Evolutionary conservation across 2,113 vertebrate species (phyloP).

Genomic region (Sorex araneus): DNA sequence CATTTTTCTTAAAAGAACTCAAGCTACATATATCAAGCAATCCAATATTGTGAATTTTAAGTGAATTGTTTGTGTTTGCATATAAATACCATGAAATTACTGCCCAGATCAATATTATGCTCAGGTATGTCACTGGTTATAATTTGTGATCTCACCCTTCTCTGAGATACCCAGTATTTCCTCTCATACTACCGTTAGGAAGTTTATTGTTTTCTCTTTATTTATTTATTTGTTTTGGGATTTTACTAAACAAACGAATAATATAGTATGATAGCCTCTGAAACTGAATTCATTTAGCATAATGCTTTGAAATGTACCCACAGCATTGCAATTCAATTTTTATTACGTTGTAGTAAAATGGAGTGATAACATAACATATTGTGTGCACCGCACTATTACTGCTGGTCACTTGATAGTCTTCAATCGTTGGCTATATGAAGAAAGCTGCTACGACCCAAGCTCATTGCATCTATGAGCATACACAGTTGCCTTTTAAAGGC

Average conservation of each 20-base stretch:
- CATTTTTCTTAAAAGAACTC: not conserved
- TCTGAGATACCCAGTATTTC: accelerated
- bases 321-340: not conserved
- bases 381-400: not conserved
- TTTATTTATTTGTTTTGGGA: not conserved
- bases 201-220: not conserved
- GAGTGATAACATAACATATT: not conserved
- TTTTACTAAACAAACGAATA: not conserved
- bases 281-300: not conserved
- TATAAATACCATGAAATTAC: not conserved
- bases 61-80: not conserved
- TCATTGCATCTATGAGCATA: not conserved
- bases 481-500: not conserved
- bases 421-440: not conserved
- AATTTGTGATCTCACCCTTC: not conserved
- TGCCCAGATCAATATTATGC: not conserved
- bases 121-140: not conserved
- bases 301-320: slow-evolving; percentile 16
- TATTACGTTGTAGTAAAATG: slow-evolving; percentile 22
- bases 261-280: not conserved
- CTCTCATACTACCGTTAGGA: not conserved
- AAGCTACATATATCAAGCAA: not conserved
- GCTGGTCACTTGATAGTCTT: not conserved
- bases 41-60: not conserved
- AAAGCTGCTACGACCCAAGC: not conserved